Evolutionary conservation across 2,888 invertebrate genomes (phyloP).

Genomic region (Cryptus armator): DNA sequence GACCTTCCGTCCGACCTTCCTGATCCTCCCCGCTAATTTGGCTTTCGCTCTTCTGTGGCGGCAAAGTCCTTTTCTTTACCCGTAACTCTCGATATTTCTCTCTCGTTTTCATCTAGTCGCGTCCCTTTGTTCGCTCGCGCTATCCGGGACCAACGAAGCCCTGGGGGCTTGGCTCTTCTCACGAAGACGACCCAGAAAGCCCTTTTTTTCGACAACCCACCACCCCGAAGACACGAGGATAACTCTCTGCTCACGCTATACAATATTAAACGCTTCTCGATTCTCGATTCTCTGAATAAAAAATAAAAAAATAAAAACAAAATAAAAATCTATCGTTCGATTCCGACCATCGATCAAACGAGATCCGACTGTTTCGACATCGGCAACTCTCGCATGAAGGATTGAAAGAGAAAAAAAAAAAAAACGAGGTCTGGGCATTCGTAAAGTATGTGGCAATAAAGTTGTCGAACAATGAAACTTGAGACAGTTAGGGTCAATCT

Average conservation of each 20-base stretch:
- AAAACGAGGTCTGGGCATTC: neutral
- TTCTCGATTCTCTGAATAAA: conserved; percentile 22
- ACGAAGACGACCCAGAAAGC: conserved; percentile 49
- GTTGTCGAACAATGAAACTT: neutral
- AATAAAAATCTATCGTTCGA: conserved; percentile 35
- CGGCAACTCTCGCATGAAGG: conserved; percentile 6
- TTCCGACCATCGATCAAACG: conserved; percentile 63
- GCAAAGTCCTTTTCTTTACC: conserved; percentile 24
- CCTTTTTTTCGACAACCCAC: conserved; percentile 42
- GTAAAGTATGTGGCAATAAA: neutral
- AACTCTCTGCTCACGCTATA: conserved; percentile 32
- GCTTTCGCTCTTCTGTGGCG: conserved; percentile 66
- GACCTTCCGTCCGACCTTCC: conserved; percentile 73
- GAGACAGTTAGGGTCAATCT: neutral
- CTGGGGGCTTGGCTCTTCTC: conserved; percentile 64
- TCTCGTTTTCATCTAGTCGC: conserved; percentile 45
- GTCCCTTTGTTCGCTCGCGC: conserved; percentile 64
- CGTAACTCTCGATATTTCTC: conserved; percentile 31
- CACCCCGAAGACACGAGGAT: conserved; percentile 40
- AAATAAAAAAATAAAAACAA: conserved; percentile 18
- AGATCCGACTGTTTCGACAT: conserved; percentile 62
- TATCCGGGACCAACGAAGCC: conserved; percentile 38
- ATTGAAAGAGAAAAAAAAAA: neutral
- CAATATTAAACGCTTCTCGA: conserved; percentile 8
- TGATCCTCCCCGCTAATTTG: conserved; percentile 73